These are phyloP conservation scores for Dicycla oo DNA, from an alignment of 2,888 invertebrate genomes.

Conservation along the genomic window DNA sequence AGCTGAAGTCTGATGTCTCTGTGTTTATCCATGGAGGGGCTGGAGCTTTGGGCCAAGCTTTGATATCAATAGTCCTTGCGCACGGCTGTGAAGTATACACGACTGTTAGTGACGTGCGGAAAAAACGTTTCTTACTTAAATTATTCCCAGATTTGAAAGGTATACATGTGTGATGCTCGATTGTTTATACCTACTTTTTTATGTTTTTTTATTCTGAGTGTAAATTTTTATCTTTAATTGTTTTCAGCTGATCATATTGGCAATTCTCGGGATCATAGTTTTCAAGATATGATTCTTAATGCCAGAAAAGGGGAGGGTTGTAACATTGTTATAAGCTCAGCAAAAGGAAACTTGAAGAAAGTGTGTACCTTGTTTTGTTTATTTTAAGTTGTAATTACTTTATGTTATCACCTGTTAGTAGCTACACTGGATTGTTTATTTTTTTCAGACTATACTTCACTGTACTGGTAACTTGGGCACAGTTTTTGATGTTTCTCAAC, in stretches of 20 bases:
- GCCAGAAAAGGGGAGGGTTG: slow-evolving; percentile 75
- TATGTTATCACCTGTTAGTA: background rate
- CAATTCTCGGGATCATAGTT: slow-evolving; percentile 75
- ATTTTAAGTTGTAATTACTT: background rate
- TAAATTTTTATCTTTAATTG: background rate
- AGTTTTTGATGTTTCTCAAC: slow-evolving; percentile 70
- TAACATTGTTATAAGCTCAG: slow-evolving; percentile 72
- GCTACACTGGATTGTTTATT: background rate
- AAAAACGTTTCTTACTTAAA: slow-evolving; percentile 78
- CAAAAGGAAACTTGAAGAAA: slow-evolving; percentile 72
- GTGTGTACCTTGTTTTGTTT: slow-evolving; percentile 65
- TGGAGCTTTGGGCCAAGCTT: slow-evolving; percentile 82
- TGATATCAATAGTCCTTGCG: slow-evolving; percentile 76
- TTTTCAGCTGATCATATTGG: slow-evolving; percentile 79
- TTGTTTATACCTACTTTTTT: background rate
- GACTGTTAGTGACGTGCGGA: slow-evolving; percentile 77
- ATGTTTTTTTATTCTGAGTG: background rate
- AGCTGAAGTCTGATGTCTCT: slow-evolving; percentile 49
- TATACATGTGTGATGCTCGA: background rate
- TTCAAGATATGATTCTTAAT: slow-evolving; percentile 73
- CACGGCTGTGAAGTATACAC: slow-evolving; percentile 77
- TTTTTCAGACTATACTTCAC: slow-evolving; percentile 63
- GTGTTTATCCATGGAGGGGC: slow-evolving; percentile 70
- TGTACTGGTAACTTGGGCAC: slow-evolving; percentile 66
- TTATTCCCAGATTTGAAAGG: slow-evolving; percentile 79